Base-by-base conservation (phyloP, 2,888 invertebrate species). In the Altica lythri region DNA sequence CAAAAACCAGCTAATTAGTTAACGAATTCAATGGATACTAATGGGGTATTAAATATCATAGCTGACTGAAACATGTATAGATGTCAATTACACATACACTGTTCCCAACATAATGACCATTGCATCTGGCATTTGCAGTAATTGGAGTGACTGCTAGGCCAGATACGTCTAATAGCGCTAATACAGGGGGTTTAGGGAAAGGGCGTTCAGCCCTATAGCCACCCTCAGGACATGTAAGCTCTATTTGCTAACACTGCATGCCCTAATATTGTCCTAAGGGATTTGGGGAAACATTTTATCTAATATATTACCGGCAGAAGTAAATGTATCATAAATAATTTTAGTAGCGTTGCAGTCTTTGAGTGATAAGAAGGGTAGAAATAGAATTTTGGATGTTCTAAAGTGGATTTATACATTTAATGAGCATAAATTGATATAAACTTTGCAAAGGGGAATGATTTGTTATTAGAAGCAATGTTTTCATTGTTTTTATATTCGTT, bases 191-290 rank as follows among this genome's bases (percentile, higher is more conserved):
- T 64, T 63, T 62, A 57, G 53, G 53, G 58, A 63, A 66, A 62
- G 65, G 66, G 64, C 57, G 59, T 48, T 56, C 56, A 40, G 50
- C 59, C 53, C 55, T 50, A 53, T 34, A 44, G 34, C 61, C 66
- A 62, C 65, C 67, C 68, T 57, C 56, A 57, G 55, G 59, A 62
- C 64, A 64, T 68, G 68, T 68, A 68, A 68, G 72, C 69, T 70
- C 69, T 70, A 71, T 72, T 72, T 71, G 71, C 65, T 66, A 64
- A 65, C 61, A 58, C 61, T 60, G 55, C 65, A 55, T 63, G 68
- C 68, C 70, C 72, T 72, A 72, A 72, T 72, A 72, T 72, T 72
- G 72, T 71, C 73, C 70, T 69, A 46, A 40, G 71, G 71, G 73
- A 70, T 68, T 59, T 62, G 62, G 63, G 62, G 64, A 61, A 63